phyloP scores from a whole-genome alignment of 2,888 invertebrate genomes.

The Tanypteryx hageni region DNA sequence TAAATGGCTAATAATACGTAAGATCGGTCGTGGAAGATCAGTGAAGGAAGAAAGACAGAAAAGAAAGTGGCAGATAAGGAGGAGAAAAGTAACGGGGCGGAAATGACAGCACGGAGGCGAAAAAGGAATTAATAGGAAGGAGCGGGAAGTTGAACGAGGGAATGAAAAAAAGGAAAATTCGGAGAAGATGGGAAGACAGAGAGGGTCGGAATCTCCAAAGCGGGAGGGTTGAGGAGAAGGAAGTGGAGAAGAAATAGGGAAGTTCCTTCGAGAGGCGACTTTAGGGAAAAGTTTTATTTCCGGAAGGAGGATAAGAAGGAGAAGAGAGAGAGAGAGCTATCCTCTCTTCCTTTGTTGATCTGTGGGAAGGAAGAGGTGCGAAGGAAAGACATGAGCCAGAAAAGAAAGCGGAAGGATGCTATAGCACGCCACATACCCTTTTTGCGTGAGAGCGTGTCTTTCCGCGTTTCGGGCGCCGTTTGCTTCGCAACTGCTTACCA shows the following conservation, averaged over 20 bases:
- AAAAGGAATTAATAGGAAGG: too few species aligned
- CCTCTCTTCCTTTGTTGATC: not conserved
- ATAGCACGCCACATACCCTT: not conserved
- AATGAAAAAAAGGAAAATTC: too few species aligned
- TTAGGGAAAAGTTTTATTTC: not conserved
- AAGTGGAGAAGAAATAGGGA: not conserved
- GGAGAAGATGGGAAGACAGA: too few species aligned
- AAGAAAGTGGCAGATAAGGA: too few species aligned
- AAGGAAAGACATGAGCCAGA: not conserved
- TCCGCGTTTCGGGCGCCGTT: constrained; percentile 13
- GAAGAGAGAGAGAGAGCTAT: not conserved
- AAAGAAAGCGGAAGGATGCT: not conserved
- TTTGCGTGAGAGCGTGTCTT: not conserved
- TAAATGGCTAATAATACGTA: too few species aligned
- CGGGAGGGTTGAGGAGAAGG: not conserved
- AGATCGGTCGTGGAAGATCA: too few species aligned
- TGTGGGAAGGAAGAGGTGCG: not conserved
- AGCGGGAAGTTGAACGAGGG: too few species aligned
- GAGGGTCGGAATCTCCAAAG: not conserved
- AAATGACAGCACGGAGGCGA: too few species aligned
- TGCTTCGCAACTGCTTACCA: constrained; percentile 5
- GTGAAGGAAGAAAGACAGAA: too few species aligned
- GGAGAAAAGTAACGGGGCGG: too few species aligned
- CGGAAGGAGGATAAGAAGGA: not conserved
- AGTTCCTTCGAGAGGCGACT: not conserved